A percentile compares a stretch with the other conserved stretches of the same genome.
phyloP scores from a whole-genome alignment of 2,888 invertebrate genomes.

The Hemaris fuciformis region DNA sequence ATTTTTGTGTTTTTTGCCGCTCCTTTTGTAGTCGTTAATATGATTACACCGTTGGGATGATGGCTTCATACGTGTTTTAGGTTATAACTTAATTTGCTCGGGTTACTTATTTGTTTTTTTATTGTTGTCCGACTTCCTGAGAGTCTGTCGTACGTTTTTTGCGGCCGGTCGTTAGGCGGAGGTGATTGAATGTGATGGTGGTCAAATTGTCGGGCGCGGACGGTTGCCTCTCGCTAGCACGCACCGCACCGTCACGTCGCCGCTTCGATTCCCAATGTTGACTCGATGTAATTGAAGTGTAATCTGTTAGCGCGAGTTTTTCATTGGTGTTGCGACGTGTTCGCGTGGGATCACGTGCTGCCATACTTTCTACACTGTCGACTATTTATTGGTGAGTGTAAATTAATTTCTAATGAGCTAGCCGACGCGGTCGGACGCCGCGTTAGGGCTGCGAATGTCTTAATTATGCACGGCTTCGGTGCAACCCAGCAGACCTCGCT shows the following conservation, averaged over 20 bases:
- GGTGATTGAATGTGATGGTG: constrained; percentile 79
- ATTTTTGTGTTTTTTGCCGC: constrained; percentile 79
- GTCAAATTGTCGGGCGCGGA: constrained; percentile 59
- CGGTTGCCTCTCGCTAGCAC: constrained; percentile 18
- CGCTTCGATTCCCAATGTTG: constrained; percentile 54
- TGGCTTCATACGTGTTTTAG: constrained; percentile 82
- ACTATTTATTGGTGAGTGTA: constrained; percentile 43
- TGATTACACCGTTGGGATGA: constrained; percentile 81
- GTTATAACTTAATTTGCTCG: constrained; percentile 81
- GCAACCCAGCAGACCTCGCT: constrained; percentile 32
- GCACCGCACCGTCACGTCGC: constrained; percentile 51
- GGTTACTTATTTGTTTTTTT: constrained; percentile 79
- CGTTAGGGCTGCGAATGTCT: constrained; percentile 44
- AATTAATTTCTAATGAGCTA: constrained; percentile 66
- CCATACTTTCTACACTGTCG: constrained; percentile 20
- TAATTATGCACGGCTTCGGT: constrained; percentile 35
- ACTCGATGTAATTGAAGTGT: constrained; percentile 58
- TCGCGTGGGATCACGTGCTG: constrained; percentile 38
- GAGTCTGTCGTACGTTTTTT: constrained; percentile 76
- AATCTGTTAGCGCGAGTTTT: constrained; percentile 42
- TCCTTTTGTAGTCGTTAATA: constrained; percentile 82
- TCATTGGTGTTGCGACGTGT: constrained; percentile 22
- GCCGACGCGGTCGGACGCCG: constrained; percentile 35
- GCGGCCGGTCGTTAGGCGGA: constrained; percentile 70
- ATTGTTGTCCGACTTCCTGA: constrained; percentile 78